Percentiles rank a stretch among this genome's conserved stretches.
phyloP scores from a whole-genome alignment of 2,113 vertebrate genomes.

The Oncorhynchus masou region DNA sequence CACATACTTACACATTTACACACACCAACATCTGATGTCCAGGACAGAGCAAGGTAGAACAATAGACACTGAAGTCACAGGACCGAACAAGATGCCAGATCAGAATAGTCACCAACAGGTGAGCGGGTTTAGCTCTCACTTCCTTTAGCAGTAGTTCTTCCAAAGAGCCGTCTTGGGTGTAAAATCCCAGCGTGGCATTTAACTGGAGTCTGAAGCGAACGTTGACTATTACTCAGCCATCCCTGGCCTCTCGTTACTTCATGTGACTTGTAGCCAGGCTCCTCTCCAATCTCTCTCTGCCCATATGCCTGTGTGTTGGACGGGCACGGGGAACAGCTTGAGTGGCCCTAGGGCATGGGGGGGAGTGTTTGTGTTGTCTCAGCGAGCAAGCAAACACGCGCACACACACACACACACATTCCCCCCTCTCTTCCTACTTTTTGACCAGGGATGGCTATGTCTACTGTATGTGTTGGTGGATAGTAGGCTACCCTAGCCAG shows the following conservation, averaged over 20 bases:
- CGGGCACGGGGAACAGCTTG: constrained; percentile 31
- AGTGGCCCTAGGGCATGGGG: not conserved
- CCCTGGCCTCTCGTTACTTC: constrained; percentile 1
- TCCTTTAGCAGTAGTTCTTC: not conserved
- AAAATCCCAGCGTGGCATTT: not conserved
- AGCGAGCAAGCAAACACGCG: not conserved
- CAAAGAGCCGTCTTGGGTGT: not conserved
- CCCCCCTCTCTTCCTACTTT: not conserved
- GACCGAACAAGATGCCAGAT: too few relatives aligned
- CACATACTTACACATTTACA: not conserved
- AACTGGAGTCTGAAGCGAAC: not conserved
- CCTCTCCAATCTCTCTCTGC: not conserved
- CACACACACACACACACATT: not conserved
- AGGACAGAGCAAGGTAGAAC: too few relatives aligned
- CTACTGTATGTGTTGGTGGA: not conserved
- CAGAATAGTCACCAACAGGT: too few relatives aligned
- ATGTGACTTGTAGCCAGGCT: not conserved
- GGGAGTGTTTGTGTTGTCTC: not conserved
- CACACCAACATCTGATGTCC: too few relatives aligned
- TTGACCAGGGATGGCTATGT: not conserved
- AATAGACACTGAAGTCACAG: too few relatives aligned
- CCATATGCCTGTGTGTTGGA: constrained; percentile 45
- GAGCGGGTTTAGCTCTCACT: not conserved
- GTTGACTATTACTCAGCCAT: not conserved
- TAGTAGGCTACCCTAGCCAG: not conserved